Evolutionary conservation across 2,888 invertebrate genomes (phyloP).

Genomic region (Leptopilina syphax): DNA sequence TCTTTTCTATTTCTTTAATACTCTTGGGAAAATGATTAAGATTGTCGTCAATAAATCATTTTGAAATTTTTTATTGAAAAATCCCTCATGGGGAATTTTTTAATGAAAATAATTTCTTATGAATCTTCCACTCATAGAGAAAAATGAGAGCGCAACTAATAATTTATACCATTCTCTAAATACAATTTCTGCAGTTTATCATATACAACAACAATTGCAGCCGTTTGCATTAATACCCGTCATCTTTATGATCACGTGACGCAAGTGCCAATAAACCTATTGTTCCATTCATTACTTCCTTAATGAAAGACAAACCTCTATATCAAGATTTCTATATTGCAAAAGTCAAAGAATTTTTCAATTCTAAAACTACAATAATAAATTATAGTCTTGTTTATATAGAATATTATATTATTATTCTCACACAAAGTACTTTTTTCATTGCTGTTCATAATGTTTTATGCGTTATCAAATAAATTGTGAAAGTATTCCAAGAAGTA

Average conservation of each 20-base stretch:
- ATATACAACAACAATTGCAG: neutral
- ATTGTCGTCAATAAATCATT: conserved; percentile 13
- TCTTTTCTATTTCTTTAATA: neutral
- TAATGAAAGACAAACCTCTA: neutral
- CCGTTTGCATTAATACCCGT: neutral
- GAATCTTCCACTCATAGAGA: too few species aligned
- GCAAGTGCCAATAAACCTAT: conserved; percentile 12
- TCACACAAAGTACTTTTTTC: neutral
- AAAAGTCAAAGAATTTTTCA: neutral
- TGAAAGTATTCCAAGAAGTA: conserved; percentile 4
- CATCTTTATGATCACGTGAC: conserved; percentile 11
- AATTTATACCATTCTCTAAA: too few species aligned
- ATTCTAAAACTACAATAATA: neutral
- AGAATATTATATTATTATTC: neutral
- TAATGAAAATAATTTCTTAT: too few species aligned
- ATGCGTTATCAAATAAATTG: neutral
- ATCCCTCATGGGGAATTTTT: neutral
- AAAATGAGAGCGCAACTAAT: too few species aligned
- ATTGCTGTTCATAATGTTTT: neutral
- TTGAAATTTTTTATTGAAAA: neutral
- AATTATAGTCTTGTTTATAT: neutral
- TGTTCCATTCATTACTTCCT: conserved; percentile 14
- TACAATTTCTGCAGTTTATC: neutral
- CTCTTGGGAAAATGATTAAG: neutral
- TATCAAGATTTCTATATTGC: conserved; percentile 14